Conservation (phyloP, 2,797 vertebrate genomes). For the Lepilemur septentrionalis region DNA sequence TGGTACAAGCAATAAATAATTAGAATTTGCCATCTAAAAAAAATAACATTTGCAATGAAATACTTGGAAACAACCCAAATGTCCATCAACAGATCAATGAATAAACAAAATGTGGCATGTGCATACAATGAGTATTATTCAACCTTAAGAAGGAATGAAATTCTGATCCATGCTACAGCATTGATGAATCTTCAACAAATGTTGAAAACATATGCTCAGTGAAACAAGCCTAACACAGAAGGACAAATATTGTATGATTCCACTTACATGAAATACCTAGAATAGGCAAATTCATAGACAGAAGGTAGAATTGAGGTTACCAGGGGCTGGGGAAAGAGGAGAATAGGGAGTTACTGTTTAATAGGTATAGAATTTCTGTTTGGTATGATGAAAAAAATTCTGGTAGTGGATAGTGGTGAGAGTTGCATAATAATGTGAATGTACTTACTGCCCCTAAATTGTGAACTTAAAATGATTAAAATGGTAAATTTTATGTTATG, state of each 20-base stretch:
- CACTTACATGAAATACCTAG: background rate
- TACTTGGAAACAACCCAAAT: conserved; percentile 12
- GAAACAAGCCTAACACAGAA: background rate
- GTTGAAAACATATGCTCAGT: background rate
- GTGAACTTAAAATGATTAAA: background rate
- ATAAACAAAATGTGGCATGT: background rate
- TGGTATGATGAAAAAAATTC: background rate
- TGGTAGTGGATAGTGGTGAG: background rate
- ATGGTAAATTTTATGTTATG: background rate
- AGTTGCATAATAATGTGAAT: background rate
- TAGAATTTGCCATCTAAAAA: background rate
- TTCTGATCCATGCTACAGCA: background rate
- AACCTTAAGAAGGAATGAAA: background rate
- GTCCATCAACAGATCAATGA: background rate
- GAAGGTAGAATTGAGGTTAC: background rate
- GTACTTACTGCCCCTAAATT: background rate
- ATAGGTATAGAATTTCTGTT: background rate
- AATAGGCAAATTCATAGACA: conserved; percentile 13
- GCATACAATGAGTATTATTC: background rate
- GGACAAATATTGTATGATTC: background rate
- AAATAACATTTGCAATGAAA: background rate
- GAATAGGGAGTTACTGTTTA: background rate
- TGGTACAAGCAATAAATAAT: background rate
- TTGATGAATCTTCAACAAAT: background rate
- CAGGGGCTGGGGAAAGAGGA: background rate